Evolutionary conservation across 2,113 vertebrate species (phyloP).

Genomic region (Apaloderma vittatum): DNA sequence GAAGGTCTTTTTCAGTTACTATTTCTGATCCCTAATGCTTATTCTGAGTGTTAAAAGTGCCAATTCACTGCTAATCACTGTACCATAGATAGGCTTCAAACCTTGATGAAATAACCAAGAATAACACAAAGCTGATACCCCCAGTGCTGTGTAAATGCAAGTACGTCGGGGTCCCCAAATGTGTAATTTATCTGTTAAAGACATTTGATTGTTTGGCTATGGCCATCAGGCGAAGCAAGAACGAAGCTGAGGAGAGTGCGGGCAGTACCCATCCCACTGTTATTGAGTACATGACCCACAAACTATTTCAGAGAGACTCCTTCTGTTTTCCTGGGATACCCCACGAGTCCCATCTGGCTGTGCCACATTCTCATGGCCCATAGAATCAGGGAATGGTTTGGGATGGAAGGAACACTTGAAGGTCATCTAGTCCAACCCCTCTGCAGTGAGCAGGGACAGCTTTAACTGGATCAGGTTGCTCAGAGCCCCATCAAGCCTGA

Average conservation of each 20-base stretch:
- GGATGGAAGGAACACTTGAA: too few relatives aligned
- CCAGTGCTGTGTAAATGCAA: background rate
- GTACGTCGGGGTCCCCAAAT: background rate
- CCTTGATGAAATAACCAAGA: background rate
- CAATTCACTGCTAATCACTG: background rate
- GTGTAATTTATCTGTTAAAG: background rate
- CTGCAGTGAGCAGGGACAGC: too few relatives aligned
- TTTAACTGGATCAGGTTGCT: too few relatives aligned
- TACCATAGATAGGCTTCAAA: background rate
- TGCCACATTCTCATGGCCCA: background rate
- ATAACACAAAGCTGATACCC: background rate
- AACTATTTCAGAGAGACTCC: background rate
- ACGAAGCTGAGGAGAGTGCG: background rate
- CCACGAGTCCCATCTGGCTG: background rate
- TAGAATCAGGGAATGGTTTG: too few relatives aligned
- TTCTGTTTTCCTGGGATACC: background rate
- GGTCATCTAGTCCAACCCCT: too few relatives aligned
- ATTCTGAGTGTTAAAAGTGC: background rate
- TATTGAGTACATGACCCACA: background rate
- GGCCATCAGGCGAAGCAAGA: background rate
- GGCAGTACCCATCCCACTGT: background rate
- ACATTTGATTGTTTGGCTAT: background rate
- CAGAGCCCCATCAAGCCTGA: too few relatives aligned
- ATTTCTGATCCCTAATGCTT: background rate
- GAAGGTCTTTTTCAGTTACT: background rate